Evolutionary conservation across 2,888 invertebrate species (phyloP), one percentile per base, ranked within the genome.

Genomic region (Caenorhabditis japonica): DNA sequence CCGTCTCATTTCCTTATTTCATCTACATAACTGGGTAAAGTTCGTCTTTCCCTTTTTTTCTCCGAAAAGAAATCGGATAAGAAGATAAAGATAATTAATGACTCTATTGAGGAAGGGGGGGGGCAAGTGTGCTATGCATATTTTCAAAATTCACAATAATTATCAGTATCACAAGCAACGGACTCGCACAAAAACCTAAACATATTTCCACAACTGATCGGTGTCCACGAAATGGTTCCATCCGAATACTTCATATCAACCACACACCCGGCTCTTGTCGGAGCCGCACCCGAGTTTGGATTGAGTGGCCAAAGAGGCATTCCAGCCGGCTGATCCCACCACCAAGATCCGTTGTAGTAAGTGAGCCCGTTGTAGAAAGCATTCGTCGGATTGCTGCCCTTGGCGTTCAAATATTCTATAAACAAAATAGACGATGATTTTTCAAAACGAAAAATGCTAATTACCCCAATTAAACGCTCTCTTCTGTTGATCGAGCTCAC

Each of bases 181-280:
- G 55, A 56, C 19, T 64, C 64, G 33, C 64, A 64, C 5, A 64
- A 12, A 13, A 64, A 64, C n/a, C 64, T 19, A 27, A 64, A 64
- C 13, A 56, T 19, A 41, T 56, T 64, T n/a, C 46, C 21, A 30
- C 64, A 64, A 46, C 64, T 64, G 17, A 64, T 64, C 1, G 64
- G 64, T 12, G 64, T 64, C 64, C 64, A 64, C 8, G 55, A 55
- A 27, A 39, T 55, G 8, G 55, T 43, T 13, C 56, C 64, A 41
- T 64, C 64, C 12, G 64, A 64, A 34, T 64, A 64, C 15, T 64
- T 64, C 64, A 64, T 56, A 30, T 64, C 64, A 12, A 49, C 64
- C 25, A 64, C 64, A 49, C 64, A 64, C 15, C 64, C 64, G 13
- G 64, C 21, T 15, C 55, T 21, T 7, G 39, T 27, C 7, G 55